Evolutionary conservation across 2,888 invertebrate species (phyloP), one percentile per base, ranked within the genome.

Genomic region (Eulithis prunata): DNA sequence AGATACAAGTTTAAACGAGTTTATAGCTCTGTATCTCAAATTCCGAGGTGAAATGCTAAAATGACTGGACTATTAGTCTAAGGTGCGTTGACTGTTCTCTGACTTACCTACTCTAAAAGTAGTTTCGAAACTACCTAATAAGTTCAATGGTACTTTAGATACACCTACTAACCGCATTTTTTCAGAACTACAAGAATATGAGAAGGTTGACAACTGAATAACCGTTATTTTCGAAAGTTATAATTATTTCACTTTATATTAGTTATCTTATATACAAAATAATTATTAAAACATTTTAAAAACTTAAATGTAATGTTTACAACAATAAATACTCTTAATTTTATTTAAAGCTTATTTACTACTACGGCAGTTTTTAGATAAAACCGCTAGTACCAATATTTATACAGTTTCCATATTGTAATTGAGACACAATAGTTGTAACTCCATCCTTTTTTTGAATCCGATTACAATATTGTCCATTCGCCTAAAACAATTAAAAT

Each of bases 401-500:
- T 36, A 57, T 38, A 92, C 85, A 72, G 87, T 90, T 81, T 91
- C 90, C 80, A 90, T 83, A 68, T 88, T 87, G 71, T 90, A 88
- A 72, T 93, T 92, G 57, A 96, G 94, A 81, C 96, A 95, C 64
- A 95, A 90, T 57, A 96, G 85, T 80, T 96, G 96, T 45, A 96
- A 89, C 76, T 94, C 94, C 96, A 96, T 96, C 69, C 94, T 89
- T 41, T 94, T 94, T 78, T 95, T 94, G 70, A 96, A 95, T 47
- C 93, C 93, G 57, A 93, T 90, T 45, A 96, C 86, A 62, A 96
- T 94, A 62, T 91, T 93, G 69, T 96, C 95, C 76, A 96, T 94
- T 46, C 94, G 89, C 77, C 95, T 95, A 84, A n/a, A 85, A 87
- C 65, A 76, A 72, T 12, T n/a, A 75, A 61, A 58, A 41, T 52